Evolutionary conservation across 2,797 vertebrate species (phyloP).

Genomic region (Sebastes ruberrimus): DNA sequence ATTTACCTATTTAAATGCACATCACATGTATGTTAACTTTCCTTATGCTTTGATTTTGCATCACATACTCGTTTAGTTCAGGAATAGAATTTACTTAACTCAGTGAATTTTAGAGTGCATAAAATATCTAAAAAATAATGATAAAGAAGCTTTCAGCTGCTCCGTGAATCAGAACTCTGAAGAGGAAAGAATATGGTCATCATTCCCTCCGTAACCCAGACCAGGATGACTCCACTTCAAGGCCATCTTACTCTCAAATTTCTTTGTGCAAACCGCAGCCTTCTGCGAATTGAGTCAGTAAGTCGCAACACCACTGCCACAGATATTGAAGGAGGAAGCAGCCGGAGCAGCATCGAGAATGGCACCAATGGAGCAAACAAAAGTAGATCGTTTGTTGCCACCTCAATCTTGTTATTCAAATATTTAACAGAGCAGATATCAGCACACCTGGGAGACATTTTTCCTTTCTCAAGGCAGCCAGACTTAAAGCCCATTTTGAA

Average conservation of each 20-base stretch:
- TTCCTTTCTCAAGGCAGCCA: not conserved
- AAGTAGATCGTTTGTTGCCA: constrained; percentile 25
- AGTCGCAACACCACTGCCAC: not conserved
- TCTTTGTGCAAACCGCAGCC: constrained; percentile 31
- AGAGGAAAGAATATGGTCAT: constrained; percentile 13
- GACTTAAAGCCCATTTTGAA: constrained; percentile 4
- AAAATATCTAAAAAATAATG: not conserved
- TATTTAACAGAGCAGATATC: constrained; percentile 37
- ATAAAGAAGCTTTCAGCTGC: not conserved
- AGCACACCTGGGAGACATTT: not conserved
- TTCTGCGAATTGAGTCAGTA: constrained; percentile 19
- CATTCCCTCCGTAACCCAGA: constrained; percentile 6
- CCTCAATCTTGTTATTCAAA: constrained; percentile 52
- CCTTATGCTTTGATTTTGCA: not conserved
- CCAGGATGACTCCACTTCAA: constrained; percentile 34
- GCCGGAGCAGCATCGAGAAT: not conserved
- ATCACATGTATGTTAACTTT: not conserved
- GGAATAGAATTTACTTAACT: not conserved
- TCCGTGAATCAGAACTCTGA: constrained; percentile 1
- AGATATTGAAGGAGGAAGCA: constrained; percentile 15
- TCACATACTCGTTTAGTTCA: not conserved
- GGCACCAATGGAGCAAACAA: constrained; percentile 23
- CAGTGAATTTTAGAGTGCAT: not conserved
- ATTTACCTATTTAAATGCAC: not conserved
- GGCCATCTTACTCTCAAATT: constrained; percentile 22